These are phyloP conservation scores for Baccha elongata DNA, from an alignment of 2,888 invertebrate species.

Conservation along the genomic window DNA sequence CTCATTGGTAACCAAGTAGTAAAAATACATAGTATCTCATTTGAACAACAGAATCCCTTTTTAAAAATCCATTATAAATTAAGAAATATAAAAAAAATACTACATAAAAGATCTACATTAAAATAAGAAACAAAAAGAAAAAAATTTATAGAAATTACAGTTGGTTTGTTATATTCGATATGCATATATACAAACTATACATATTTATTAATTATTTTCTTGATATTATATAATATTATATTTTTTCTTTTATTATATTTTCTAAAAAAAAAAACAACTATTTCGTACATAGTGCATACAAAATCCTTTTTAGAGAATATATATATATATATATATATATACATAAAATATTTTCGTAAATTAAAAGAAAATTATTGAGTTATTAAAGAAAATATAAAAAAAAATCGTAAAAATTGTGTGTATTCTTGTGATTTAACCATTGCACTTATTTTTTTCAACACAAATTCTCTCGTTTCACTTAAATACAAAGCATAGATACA, in stretches of 20 bases:
- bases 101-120: slow-evolving; percentile 58
- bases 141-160: slow-evolving; percentile 61
- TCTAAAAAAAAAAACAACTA: slow-evolving; percentile 65
- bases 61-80: slow-evolving; percentile 58
- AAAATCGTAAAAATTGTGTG: slow-evolving; percentile 68
- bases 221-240: slow-evolving; percentile 47
- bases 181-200: slow-evolving; percentile 61
- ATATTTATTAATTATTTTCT: slow-evolving; percentile 70
- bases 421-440: slow-evolving; percentile 69
- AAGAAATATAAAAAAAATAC: slow-evolving; percentile 43
- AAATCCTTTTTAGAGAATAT: slow-evolving; percentile 66
- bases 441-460: slow-evolving; percentile 40
- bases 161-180: slow-evolving; percentile 62
- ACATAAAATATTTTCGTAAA: slow-evolving; percentile 73
- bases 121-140: slow-evolving; percentile 39
- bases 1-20: slow-evolving; percentile 46
- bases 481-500: slow-evolving; percentile 11
- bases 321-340: slow-evolving; percentile 60
- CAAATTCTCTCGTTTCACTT: slow-evolving; percentile 48
- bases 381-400: slow-evolving; percentile 70
- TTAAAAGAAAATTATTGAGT: slow-evolving; percentile 71
- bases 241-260: slow-evolving; percentile 25
- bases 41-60: slow-evolving; percentile 64
- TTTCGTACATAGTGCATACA: slow-evolving; percentile 75
- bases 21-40: slow-evolving; percentile 52